phyloP scores from a whole-genome alignment of 2,888 invertebrate species.

The Drosophila longiperda region DNA sequence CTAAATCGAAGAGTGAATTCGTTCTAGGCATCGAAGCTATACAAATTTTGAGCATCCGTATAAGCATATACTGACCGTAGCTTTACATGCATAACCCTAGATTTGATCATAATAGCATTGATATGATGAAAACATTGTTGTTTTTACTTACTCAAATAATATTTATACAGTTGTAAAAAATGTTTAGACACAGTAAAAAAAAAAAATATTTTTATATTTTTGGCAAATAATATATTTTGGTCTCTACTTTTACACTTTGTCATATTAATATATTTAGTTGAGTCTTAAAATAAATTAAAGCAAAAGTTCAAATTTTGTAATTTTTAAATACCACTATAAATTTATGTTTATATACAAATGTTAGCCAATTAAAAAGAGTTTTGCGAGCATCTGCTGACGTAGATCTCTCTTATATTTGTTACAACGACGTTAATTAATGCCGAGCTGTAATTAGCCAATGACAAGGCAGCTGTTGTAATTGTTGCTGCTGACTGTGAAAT shows the following conservation, averaged over 20 bases:
- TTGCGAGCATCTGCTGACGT: conserved; percentile 17
- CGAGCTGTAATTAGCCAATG: conserved; percentile 73
- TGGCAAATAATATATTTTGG: neutral
- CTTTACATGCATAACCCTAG: neutral
- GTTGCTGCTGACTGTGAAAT: conserved; percentile 1
- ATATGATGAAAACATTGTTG: neutral
- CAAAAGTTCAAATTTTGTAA: no score
- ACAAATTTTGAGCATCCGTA: no score
- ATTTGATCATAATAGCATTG: neutral
- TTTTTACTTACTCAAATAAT: neutral
- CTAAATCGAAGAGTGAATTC: no score
- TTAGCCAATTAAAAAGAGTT: conserved; percentile 44
- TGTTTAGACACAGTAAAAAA: neutral
- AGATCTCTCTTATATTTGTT: conserved; percentile 32
- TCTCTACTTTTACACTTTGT: neutral
- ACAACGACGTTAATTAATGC: conserved; percentile 53
- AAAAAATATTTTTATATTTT: no score
- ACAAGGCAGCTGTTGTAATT: conserved; percentile 40
- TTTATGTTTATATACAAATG: neutral
- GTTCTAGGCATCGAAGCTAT: no score
- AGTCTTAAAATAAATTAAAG: neutral
- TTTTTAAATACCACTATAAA: neutral
- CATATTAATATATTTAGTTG: neutral
- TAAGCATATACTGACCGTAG: no score
- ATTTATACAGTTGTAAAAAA: neutral